Evolutionary conservation across 2,113 vertebrate species (phyloP), one percentile per base, ranked within the genome.

Genomic region (Orthonyx spaldingii): DNA sequence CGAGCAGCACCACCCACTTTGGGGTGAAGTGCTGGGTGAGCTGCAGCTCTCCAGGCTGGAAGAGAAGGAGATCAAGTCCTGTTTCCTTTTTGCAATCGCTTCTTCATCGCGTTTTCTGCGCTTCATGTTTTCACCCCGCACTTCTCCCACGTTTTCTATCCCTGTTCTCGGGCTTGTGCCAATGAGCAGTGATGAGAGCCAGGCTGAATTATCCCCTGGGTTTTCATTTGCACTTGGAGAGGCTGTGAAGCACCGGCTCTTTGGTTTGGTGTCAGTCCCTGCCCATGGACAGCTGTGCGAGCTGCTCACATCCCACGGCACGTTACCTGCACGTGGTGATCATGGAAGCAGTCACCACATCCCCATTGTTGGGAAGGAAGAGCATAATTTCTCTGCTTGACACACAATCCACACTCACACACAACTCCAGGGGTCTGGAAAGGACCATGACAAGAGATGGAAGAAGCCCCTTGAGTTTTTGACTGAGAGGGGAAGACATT

Each of bases 321-420:
- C 0, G 0, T 56, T 53, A 56, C 35, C 13, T 81, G 16, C 72
- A 52, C 0, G 0, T 28, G 41, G n/a, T 28, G 22, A 37, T 49
- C 41, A 26, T 26, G 30, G 76, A 42, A 35, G 41, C 24, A 56
- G 35, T 16, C 32, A 66, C 15, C 49, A 63, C 49, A 49, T 23
- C n/a, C 37, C 37, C 0, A 0, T 19, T 50, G 7, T 1, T 0
- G 1, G 27, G 57, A 83, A 49, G 24, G 44, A 83, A 80, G 13
- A 56, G 32, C 9, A 44, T 5, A 1, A 78, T 70, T 66, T 79
- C 47, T 75, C 12, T 24, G 7, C 55, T 75, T 5, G 3, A 66
- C 57, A 27, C 14, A 42, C 0, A 0, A 52, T 33, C 39, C 49
- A 35, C 10, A n/a, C 15, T 61, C 32, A 66, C 6, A 22, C 14